phyloP scores from a whole-genome alignment of 2,888 invertebrate genomes.

The Cosmia trapezina region DNA sequence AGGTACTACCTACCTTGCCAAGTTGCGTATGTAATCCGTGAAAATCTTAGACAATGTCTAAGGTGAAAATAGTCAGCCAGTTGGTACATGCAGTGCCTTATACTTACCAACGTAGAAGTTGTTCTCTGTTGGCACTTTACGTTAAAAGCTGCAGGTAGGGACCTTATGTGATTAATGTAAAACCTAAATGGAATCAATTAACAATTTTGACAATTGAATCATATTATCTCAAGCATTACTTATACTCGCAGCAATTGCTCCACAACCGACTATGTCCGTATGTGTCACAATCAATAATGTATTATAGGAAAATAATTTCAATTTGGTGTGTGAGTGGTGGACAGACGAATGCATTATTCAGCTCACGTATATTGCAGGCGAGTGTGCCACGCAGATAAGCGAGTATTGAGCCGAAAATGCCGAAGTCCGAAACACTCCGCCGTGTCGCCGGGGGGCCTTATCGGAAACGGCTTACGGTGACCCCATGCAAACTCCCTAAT shows the following conservation, averaged over 20 bases:
- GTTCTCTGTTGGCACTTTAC: background rate
- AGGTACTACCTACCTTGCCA: background rate
- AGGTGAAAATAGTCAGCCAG: too few relatives aligned
- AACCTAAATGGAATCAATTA: background rate
- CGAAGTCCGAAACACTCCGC: constrained; percentile 73
- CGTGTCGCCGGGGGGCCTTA: constrained; percentile 84
- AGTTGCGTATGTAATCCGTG: background rate
- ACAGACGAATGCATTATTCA: constrained; percentile 84
- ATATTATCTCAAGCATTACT: background rate
- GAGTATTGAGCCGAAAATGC: constrained; percentile 79
- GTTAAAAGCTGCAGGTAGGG: background rate
- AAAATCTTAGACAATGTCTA: too few relatives aligned
- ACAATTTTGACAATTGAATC: background rate
- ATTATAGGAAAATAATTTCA: constrained; percentile 86
- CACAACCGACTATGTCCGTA: constrained; percentile 6
- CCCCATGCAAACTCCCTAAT: constrained; percentile 89
- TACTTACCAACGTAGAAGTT: background rate
- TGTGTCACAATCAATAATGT: constrained; percentile 76
- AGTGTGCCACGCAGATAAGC: constrained; percentile 88
- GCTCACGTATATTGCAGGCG: constrained; percentile 84
- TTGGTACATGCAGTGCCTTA: too few relatives aligned
- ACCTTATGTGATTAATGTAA: background rate
- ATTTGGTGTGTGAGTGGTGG: constrained; percentile 80
- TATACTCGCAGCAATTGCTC: background rate
- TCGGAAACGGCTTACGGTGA: constrained; percentile 91